A percentile compares a stretch with the other conserved stretches of the same genome.
Conservation (phyloP, 2,888 invertebrate species). For the Coenonympha arcania region DNA sequence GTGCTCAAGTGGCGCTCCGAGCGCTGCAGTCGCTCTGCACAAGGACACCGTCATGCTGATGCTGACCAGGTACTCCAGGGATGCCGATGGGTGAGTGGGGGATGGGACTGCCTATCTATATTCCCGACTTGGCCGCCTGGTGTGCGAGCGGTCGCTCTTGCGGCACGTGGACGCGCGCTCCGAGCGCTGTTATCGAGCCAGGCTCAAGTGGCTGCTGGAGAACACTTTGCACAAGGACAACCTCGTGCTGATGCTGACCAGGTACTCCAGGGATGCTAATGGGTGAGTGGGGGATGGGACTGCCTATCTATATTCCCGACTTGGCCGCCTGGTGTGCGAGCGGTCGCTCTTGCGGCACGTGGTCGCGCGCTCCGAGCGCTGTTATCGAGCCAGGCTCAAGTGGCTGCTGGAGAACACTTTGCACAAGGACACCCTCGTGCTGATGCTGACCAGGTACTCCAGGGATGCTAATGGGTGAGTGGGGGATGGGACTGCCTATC, state of each 20-base stretch:
- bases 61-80: too few species aligned
- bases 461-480: conserved; percentile 38
- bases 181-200: conserved; percentile 37
- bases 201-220: conserved; percentile 52
- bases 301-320: too few species aligned
- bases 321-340: background rate
- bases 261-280: conserved; percentile 40
- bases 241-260: conserved; percentile 39
- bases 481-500: too few species aligned
- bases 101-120: too few species aligned
- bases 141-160: conserved; percentile 73
- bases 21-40: too few species aligned
- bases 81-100: too few species aligned
- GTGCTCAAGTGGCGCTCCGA: conserved; percentile 34
- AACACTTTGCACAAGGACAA: conserved; percentile 58
- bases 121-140: too few species aligned
- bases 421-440: conserved; percentile 52
- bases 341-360: too few species aligned
- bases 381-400: conserved; percentile 47
- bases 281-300: conserved; percentile 34
- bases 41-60: too few species aligned
- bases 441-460: conserved; percentile 45
- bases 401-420: conserved; percentile 52
- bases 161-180: conserved; percentile 57
- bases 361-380: too few species aligned